These are phyloP conservation scores for Sepioteuthis lessoniana DNA, from an alignment of 2,888 invertebrate genomes.

Conservation along the genomic window DNA sequence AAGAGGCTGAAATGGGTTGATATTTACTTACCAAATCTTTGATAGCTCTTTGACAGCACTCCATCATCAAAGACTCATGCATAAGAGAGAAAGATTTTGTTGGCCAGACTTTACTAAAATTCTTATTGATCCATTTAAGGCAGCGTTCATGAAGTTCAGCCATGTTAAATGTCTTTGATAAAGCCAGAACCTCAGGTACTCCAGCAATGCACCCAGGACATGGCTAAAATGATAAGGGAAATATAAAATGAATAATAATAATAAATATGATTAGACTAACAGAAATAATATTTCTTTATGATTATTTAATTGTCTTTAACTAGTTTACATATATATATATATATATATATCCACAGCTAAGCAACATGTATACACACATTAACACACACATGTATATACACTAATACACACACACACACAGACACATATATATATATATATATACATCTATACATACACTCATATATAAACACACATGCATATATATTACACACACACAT, in stretches of 20 bases:
- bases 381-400: too few relatives aligned
- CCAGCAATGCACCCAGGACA: conserved; percentile 91
- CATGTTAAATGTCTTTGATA: conserved; percentile 88
- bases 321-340: too few relatives aligned
- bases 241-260: conserved; percentile 45
- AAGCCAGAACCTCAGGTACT: conserved; percentile 88
- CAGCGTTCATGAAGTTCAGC: conserved; percentile 91
- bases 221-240: conserved; percentile 79
- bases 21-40: conserved; percentile 62
- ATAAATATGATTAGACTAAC: background rate
- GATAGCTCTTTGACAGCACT: conserved; percentile 65
- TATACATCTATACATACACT: too few relatives aligned
- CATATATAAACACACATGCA: too few relatives aligned
- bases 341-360: too few relatives aligned
- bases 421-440: too few relatives aligned
- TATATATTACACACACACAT: too few relatives aligned
- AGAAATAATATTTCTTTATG: too few relatives aligned
- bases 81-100: conserved; percentile 90
- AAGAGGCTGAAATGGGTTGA: background rate
- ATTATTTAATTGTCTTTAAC: too few relatives aligned
- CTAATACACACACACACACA: too few relatives aligned
- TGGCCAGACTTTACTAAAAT: conserved; percentile 92
- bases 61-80: conserved; percentile 80
- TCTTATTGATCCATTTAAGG: conserved; percentile 88
- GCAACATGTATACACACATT: too few relatives aligned